A percentile compares a stretch with the other conserved stretches of the same genome.
phyloP scores from a whole-genome alignment of 2,113 vertebrate genomes.

The Lophotis ruficrista region DNA sequence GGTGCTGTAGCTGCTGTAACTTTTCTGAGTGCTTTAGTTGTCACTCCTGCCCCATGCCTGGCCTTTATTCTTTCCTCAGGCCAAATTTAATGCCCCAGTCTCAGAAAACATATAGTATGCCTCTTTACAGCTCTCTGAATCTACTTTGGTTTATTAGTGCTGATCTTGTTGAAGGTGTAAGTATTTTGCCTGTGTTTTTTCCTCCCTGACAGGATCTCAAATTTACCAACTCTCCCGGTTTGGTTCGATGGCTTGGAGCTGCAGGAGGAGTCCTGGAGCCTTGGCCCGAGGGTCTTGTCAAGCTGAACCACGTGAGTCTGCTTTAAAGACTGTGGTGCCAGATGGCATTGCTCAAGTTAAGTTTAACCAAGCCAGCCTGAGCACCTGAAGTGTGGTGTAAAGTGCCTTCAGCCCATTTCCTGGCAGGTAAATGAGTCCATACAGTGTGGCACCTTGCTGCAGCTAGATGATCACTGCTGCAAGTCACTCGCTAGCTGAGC shows the following conservation, averaged over 20 bases:
- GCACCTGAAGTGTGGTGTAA: not conserved
- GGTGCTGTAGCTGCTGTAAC: not conserved
- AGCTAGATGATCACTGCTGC: not conserved
- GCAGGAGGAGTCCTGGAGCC: not conserved
- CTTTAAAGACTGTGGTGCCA: not conserved
- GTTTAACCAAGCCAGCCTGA: not conserved
- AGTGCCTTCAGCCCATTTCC: not conserved
- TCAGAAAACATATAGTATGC: not conserved
- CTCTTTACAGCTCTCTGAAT: not conserved
- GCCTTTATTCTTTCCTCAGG: not conserved
- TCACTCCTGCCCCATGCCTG: not conserved
- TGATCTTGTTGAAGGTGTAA: not conserved
- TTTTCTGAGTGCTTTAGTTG: not conserved
- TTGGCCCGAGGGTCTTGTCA: fast-evolving
- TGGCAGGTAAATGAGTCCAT: not conserved
- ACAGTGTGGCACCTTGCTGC: fast-evolving
- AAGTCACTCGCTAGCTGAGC: not conserved
- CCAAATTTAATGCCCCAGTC: not conserved
- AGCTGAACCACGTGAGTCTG: not conserved
- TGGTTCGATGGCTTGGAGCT: not conserved
- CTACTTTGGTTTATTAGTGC: not conserved
- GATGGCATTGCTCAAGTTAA: not conserved
- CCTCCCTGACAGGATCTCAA: not conserved
- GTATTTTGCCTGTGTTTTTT: not conserved
- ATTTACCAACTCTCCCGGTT: not conserved